phyloP scores from a whole-genome alignment of 2,113 vertebrate species.

The Hylia prasina region DNA sequence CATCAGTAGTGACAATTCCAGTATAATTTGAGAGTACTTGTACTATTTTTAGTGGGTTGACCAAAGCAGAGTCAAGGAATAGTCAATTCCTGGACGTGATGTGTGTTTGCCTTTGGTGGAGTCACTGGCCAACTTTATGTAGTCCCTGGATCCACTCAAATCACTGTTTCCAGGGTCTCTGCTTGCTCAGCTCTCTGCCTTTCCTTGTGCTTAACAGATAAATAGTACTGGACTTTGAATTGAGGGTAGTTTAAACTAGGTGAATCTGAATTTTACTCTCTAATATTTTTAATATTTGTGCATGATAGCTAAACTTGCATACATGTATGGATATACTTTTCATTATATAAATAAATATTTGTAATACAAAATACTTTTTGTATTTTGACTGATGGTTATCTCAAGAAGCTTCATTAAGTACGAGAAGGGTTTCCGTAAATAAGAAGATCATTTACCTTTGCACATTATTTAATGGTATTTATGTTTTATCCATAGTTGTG shows the following conservation, averaged over 20 bases:
- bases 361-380: neutral
- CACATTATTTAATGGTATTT: neutral
- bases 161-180: neutral
- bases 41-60: neutral
- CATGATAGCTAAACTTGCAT: neutral
- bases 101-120: neutral
- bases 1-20: neutral
- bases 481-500: neutral
- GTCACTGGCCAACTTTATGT: neutral
- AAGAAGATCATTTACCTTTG: neutral
- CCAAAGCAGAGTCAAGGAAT: neutral
- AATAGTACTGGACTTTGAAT: neutral
- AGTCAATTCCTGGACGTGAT: rapidly evolving
- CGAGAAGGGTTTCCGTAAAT: neutral
- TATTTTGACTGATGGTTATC: neutral
- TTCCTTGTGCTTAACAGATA: neutral
- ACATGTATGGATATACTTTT: neutral
- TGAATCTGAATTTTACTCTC: neutral
- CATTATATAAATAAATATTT: neutral
- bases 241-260: neutral
- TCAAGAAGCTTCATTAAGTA: neutral
- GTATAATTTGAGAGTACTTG: neutral
- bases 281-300: neutral
- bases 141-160: rapidly evolving
- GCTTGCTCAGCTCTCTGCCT: neutral